Base-by-base conservation (phyloP, 2,888 invertebrate species). In the Heteromyza rotundicornis region DNA sequence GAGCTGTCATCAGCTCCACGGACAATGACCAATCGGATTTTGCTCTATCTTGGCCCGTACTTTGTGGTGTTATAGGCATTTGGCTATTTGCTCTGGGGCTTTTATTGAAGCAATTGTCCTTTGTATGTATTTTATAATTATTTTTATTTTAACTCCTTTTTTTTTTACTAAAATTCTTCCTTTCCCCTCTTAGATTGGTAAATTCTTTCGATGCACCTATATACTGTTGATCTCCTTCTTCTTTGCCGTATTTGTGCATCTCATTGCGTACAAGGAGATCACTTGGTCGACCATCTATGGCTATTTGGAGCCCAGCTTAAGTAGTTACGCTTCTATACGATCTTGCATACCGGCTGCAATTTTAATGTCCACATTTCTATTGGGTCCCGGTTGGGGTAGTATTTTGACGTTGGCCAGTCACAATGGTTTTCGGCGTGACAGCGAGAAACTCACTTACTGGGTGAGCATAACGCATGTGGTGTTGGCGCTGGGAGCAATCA, bases 321-420 rank as follows among this genome's bases (percentile, higher is more conserved):
- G 67, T 12, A 70, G 68, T 19, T 71, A 70, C 49, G 22, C 52
- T 0, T 66, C 54, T 2, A 63, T 73, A 2, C 27, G 58, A 19
- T 55, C 68, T 1, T 65, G 72, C 0, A 17, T 70, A 5, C 70
- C 70, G 10, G 68, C 66, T 14, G 74, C 72, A 35, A 70, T 76
- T 12, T 44, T 80, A 50, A 73, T 81, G 70, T 72, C 80, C 50
- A 78, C 75, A 53, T 93, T 90, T 81, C 91, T 94, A 0, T 87
- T 96, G 50, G 95, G 95, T 1, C 91, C 92, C 0, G 92, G 93
- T 1, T 92, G 92, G 89, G 94, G 93, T 23, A 92, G 92, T 17
- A 86, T 93, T 50, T 85, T 93, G 59, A 91, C 91, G 75, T 89
- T 92, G 88, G 91, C 93, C 56, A 94, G 94, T 78, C 93, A 90